phyloP scores from a whole-genome alignment of 2,113 vertebrate species.

The Limanda limanda region DNA sequence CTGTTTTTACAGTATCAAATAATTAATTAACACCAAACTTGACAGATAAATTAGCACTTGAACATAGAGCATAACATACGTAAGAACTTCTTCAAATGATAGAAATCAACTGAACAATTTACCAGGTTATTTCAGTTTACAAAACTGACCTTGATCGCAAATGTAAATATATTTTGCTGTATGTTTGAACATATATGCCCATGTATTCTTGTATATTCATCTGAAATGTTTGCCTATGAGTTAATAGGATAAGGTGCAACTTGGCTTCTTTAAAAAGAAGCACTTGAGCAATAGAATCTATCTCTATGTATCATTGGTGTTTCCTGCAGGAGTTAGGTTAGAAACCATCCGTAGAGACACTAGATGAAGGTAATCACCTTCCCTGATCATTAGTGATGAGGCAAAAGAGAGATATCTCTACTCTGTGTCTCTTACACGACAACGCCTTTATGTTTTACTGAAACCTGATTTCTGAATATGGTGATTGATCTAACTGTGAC shows the following conservation, averaged over 20 bases:
- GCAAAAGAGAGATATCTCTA: too few relatives aligned
- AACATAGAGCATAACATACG: too few relatives aligned
- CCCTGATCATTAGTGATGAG: too few relatives aligned
- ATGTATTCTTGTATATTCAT: constrained; percentile 15
- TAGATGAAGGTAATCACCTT: constrained; percentile 3
- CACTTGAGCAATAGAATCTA: constrained; percentile 33
- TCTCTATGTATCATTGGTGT: background rate
- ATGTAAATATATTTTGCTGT: constrained; percentile 20
- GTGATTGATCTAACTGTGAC: constrained; percentile 59
- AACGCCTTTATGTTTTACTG: constrained; percentile 60
- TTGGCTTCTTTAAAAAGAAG: background rate
- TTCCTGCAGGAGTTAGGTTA: constrained; percentile 10
- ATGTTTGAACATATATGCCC: constrained; percentile 21
- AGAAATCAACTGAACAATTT: too few relatives aligned
- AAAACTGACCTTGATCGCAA: background rate
- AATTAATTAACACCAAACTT: too few relatives aligned
- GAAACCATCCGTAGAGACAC: constrained; percentile 16
- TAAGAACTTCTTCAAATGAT: too few relatives aligned
- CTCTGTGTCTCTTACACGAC: constrained; percentile 54
- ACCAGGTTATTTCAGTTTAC: background rate
- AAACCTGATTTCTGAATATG: constrained; percentile 53
- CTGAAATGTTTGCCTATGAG: constrained; percentile 18
- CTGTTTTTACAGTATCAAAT: too few relatives aligned
- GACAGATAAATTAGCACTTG: too few relatives aligned
- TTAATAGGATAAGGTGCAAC: constrained; percentile 1